Evolutionary conservation across 1,140 invertebrate genomes (phyloP).

Genomic region (Heliconius himera): DNA sequence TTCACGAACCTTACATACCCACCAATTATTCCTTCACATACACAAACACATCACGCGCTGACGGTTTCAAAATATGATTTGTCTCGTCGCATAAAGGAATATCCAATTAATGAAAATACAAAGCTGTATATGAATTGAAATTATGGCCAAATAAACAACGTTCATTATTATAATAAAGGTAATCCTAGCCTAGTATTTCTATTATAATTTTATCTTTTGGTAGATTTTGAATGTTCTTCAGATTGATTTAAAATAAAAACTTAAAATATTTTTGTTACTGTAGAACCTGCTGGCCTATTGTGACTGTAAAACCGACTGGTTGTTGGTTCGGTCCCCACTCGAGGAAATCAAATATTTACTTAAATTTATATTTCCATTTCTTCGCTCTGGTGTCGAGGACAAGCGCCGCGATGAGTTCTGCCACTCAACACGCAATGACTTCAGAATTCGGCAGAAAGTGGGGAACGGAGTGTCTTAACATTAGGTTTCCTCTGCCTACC

Average conservation of each 20-base stretch:
- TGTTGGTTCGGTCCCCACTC: too few species aligned
- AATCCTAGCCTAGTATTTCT: neutral
- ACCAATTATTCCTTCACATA: constrained; percentile 29
- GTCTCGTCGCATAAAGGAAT: constrained; percentile 23
- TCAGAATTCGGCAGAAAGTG: too few species aligned
- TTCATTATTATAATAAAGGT: neutral
- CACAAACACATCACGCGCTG: constrained; percentile 32
- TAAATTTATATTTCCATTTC: too few species aligned
- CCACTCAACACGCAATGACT: too few species aligned
- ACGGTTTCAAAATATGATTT: constrained; percentile 25
- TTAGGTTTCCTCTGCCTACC: too few species aligned
- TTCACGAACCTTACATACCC: neutral
- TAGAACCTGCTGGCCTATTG: too few species aligned
- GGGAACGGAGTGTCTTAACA: too few species aligned
- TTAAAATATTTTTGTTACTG: too few species aligned
- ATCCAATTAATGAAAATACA: constrained; percentile 28
- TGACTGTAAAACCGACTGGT: too few species aligned
- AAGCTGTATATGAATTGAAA: constrained; percentile 28
- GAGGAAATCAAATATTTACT: too few species aligned
- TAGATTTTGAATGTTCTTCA: neutral
- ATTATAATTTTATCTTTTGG: neutral
- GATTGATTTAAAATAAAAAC: neutral
- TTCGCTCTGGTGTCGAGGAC: too few species aligned
- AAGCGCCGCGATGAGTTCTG: too few species aligned
- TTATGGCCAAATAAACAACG: neutral